These are phyloP conservation scores for Ischnus inquisitorius DNA, from an alignment of 2,888 invertebrate species.

Conservation along the genomic window DNA sequence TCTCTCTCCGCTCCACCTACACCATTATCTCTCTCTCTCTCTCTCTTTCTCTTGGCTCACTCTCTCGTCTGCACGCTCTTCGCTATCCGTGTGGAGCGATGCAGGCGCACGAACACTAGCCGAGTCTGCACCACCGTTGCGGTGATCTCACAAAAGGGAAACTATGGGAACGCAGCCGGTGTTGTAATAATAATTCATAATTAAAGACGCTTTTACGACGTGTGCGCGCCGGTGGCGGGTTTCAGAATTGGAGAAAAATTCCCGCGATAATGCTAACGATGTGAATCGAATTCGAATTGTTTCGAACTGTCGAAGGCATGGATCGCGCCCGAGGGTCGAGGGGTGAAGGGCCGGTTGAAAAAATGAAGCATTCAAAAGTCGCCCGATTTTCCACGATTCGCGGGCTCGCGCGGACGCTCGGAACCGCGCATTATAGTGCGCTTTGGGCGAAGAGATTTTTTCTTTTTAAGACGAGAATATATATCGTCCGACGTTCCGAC, in stretches of 20 bases:
- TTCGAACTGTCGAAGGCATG: neutral
- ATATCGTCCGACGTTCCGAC: conserved; percentile 27
- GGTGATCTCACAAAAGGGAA: conserved; percentile 77
- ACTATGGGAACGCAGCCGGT: conserved; percentile 76
- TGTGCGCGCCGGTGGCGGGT: neutral
- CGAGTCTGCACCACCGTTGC: conserved; percentile 26
- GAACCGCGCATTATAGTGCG: neutral
- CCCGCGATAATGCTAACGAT: conserved; percentile 69
- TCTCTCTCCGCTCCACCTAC: conserved; percentile 49
- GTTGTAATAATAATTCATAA: conserved; percentile 79
- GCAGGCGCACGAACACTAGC: neutral
- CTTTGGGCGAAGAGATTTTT: neutral
- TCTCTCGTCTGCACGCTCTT: neutral
- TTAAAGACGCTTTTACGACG: conserved; percentile 73
- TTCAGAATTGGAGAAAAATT: conserved; percentile 14
- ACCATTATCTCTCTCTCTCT: conserved; percentile 9
- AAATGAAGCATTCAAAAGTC: too few relatives aligned
- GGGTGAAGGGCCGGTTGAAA: neutral
- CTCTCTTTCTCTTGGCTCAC: neutral
- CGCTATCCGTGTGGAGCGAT: neutral
- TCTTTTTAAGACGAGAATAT: conserved; percentile 11
- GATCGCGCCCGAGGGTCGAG: neutral
- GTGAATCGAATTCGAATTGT: conserved; percentile 70
- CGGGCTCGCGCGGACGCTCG: neutral
- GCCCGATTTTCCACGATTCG: neutral